Percentiles rank a stretch among this genome's conserved stretches.
phyloP scores from a whole-genome alignment of 2,888 invertebrate genomes.

The Sipha maydis region DNA sequence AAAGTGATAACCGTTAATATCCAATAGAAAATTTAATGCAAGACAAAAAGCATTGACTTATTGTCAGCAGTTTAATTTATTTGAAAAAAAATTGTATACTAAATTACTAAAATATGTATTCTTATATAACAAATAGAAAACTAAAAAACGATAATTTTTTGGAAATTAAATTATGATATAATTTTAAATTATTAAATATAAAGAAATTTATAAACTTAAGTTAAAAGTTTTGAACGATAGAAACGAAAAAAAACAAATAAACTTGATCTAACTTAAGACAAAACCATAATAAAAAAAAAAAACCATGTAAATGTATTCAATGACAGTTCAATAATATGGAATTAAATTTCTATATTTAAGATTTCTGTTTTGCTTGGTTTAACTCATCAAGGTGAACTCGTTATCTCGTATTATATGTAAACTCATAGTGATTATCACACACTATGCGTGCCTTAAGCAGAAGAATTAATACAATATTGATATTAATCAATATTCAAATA shows the following conservation, averaged over 20 bases:
- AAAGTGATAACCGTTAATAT: no score
- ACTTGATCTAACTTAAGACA: background rate
- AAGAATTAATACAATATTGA: conserved; percentile 8
- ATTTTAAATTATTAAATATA: background rate
- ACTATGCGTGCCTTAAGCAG: background rate
- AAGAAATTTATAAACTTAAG: background rate
- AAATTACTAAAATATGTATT: background rate
- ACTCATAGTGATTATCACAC: conserved; percentile 17
- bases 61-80: background rate
- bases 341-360: background rate
- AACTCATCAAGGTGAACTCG: conserved; percentile 26
- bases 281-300: background rate
- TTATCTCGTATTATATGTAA: background rate
- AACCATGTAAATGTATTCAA: background rate
- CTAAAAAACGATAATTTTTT: background rate
- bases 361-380: background rate
- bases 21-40: no score
- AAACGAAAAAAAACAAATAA: background rate
- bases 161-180: background rate
- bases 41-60: background rate
- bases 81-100: background rate
- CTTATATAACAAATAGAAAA: background rate
- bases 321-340: background rate
- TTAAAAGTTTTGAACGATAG: background rate
- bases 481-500: background rate